Base-by-base conservation (phyloP, 2,888 invertebrate genomes). In the Metallyticus violacea region DNA sequence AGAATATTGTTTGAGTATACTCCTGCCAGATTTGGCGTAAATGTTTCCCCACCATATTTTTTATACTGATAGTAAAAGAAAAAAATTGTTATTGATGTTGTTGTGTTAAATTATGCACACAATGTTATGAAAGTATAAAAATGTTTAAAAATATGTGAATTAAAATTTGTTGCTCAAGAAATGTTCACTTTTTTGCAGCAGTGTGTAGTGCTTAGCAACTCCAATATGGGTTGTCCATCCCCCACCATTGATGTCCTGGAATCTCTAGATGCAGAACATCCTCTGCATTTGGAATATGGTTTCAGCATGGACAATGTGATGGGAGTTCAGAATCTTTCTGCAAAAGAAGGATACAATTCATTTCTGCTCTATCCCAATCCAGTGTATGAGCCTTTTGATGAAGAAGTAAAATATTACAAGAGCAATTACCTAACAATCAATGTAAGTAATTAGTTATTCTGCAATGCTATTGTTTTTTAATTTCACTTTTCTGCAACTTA, bases 291-390 rank as follows among this genome's bases (percentile, higher is more conserved):
- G 86, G 97, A 98, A 91, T 99, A 97, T 91, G 99, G 99, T 40
- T 99, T 99, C 91, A 94, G 97, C 89, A 97, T 99, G 97, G 99
- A 99, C 91, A 97, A 98, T 90, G 98, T 99, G 4, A 94, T 95
- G 87, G 95, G 95, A 86, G 96, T 97, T 22, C 95, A 95, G 91
- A 96, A 97, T 92, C 92, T 96, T 82, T 95, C 96, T 6, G 93
- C 92, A 27, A 92, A 94, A 86, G 94, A 94, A 82, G 94, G 95
- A 26, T 94, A 95, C 89, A 95, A 95, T 88, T 94, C 95, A 78
- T 98, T 99, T 91, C 93, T 96, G 85, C 93, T 99, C 77, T 99
- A 96, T 92, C 98, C 98, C 4, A 97, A 99, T 93, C 99, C 99
- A 0, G 93, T 96, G 88, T 98, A 98, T 92, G 95, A 96, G 85